These are phyloP conservation scores for Andrena bicolor DNA, from an alignment of 2,888 invertebrate genomes.

Conservation along the genomic window DNA sequence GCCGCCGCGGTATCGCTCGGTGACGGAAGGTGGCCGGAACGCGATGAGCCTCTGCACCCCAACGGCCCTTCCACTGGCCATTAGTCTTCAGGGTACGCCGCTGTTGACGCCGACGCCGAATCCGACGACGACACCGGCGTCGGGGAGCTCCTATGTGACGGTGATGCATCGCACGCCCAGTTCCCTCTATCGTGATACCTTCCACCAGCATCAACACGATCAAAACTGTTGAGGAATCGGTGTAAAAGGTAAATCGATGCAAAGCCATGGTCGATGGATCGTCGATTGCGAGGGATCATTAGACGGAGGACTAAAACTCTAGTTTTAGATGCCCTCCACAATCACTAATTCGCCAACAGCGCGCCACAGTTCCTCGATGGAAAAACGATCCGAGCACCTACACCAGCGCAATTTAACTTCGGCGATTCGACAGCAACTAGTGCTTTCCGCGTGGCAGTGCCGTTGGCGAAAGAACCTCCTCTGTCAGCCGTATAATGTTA, in stretches of 20 bases:
- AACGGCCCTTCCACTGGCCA: slow-evolving; percentile 91
- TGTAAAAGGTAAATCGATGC: not conserved
- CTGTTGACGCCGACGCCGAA: slow-evolving; percentile 78
- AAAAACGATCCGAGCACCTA: not conserved
- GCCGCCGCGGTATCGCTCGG: slow-evolving; percentile 90
- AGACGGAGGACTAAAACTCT: too few species aligned
- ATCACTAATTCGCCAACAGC: slow-evolving; percentile 1
- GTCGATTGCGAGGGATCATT: too few species aligned
- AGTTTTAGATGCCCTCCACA: not conserved
- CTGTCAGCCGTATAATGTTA: not conserved
- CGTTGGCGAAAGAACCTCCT: not conserved
- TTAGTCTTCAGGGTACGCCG: slow-evolving; percentile 90
- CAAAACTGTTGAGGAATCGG: slow-evolving; percentile 34
- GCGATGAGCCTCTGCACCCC: slow-evolving; percentile 90
- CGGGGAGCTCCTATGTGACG: slow-evolving; percentile 81
- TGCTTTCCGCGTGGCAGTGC: not conserved
- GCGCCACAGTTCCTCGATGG: not conserved
- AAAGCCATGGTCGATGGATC: too few species aligned
- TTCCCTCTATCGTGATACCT: slow-evolving; percentile 76
- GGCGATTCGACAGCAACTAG: not conserved
- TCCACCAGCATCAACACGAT: slow-evolving; percentile 73
- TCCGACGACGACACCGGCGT: slow-evolving; percentile 75
- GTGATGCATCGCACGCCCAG: slow-evolving; percentile 77
- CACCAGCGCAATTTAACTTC: not conserved
- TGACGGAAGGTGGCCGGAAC: slow-evolving; percentile 88